Percentiles rank a stretch among this genome's conserved stretches.
These are phyloP conservation scores for Ascaphus truei DNA, from an alignment of 2,113 vertebrate species.

Conservation along the genomic window DNA sequence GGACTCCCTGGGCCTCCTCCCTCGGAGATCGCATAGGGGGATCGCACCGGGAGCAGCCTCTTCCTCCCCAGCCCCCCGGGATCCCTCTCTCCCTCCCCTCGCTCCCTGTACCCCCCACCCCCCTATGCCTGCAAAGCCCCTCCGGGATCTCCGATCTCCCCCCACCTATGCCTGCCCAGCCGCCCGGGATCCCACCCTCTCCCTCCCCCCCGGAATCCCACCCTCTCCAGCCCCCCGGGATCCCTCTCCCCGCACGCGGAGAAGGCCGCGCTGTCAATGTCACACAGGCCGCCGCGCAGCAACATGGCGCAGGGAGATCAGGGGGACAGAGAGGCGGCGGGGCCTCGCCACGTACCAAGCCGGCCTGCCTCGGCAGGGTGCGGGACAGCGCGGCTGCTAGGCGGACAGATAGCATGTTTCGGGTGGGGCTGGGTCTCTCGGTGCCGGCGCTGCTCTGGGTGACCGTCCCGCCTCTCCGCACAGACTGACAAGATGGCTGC, in stretches of 20 bases:
- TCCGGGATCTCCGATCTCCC: no score
- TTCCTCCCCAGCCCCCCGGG: accelerated
- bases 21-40: accelerated
- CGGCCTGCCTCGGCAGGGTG: constrained; percentile 75
- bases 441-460: accelerated
- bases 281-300: neutral
- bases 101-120: no score
- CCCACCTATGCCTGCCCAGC: no score
- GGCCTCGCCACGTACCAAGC: constrained; percentile 59
- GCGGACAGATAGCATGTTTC: constrained; percentile 82
- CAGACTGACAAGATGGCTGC: constrained; percentile 64
- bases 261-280: neutral
- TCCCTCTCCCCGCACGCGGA: constrained; percentile 27
- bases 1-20: accelerated
- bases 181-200: accelerated
- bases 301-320: neutral
- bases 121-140: no score
- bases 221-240: accelerated
- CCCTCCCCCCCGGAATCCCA: no score
- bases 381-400: constrained; percentile 80
- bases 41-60: accelerated
- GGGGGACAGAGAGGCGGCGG: neutral
- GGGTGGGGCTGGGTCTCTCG: neutral
- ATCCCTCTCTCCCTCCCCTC: accelerated
- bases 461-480: constrained; percentile 7